Evolutionary conservation across 2,888 invertebrate genomes (phyloP).

Genomic region (Mongoloraphidia duomilia): DNA sequence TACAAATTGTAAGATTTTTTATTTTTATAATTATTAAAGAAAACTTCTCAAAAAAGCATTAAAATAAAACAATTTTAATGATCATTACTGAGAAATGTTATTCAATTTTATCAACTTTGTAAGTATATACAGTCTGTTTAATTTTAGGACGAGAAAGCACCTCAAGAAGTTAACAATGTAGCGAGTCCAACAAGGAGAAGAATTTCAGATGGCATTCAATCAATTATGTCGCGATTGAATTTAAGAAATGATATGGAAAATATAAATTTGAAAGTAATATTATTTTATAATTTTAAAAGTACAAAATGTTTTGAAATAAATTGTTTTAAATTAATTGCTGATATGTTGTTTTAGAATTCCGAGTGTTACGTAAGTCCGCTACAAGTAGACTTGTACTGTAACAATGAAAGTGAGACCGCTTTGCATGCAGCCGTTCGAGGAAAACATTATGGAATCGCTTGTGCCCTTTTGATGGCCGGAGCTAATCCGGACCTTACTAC

Average conservation of each 20-base stretch:
- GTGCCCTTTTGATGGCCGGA: slow-evolving; percentile 56
- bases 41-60: too few species aligned
- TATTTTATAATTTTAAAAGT: neutral
- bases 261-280: neutral
- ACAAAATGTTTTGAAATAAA: too few species aligned
- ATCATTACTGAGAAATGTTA: neutral
- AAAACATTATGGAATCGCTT: slow-evolving; percentile 55
- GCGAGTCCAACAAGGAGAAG: slow-evolving; percentile 49
- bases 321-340: too few species aligned
- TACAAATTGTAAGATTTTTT: slow-evolving; percentile 21
- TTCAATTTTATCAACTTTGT: neutral
- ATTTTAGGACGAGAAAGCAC: slow-evolving; percentile 4
- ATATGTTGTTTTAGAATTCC: too few species aligned
- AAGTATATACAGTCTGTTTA: neutral
- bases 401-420: slow-evolving; percentile 66
- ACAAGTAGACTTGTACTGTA: slow-evolving; percentile 57
- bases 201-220: slow-evolving; percentile 78
- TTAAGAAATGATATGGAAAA: slow-evolving; percentile 36
- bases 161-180: slow-evolving; percentile 13
- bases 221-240: slow-evolving; percentile 71
- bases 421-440: slow-evolving; percentile 69
- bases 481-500: slow-evolving; percentile 69
- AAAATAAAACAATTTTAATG: neutral
- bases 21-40: neutral
- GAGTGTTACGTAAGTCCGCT: slow-evolving; percentile 43